Evolutionary conservation across 2,888 invertebrate species (phyloP).

Genomic region (Lasioglossum figueresi): DNA sequence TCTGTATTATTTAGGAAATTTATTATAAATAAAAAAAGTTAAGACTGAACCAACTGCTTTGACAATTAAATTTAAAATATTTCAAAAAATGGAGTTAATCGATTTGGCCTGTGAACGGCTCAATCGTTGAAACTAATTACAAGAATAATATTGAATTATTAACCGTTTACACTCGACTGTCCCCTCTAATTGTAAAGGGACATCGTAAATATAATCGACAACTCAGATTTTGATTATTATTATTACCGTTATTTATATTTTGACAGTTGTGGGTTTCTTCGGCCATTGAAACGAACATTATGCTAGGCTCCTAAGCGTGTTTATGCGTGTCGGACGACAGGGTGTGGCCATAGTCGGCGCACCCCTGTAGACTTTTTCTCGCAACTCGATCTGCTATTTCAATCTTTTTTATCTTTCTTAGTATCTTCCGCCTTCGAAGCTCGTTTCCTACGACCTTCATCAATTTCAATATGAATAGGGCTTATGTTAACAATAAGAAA

Average conservation of each 20-base stretch:
- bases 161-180: background rate
- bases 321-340: slow-evolving; percentile 30
- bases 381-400: background rate
- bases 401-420: slow-evolving; percentile 8
- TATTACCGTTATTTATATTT: background rate
- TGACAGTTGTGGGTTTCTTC: background rate
- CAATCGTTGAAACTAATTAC: background rate
- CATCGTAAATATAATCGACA: background rate
- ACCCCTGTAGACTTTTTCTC: slow-evolving; percentile 24
- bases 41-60: too few species aligned
- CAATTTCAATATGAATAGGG: too few species aligned
- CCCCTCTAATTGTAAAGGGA: background rate
- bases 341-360: slow-evolving; percentile 25
- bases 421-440: background rate
- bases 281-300: background rate
- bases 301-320: background rate
- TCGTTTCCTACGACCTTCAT: too few species aligned
- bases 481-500: background rate
- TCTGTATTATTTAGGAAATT: too few species aligned
- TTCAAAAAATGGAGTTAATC: too few species aligned
- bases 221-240: background rate
- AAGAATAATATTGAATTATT: background rate
- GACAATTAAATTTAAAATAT: too few species aligned
- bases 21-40: too few species aligned
- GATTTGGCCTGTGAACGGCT: too few species aligned